Evolutionary conservation across 2,888 invertebrate genomes (phyloP).

Genomic region (Luffia ferchaultella): DNA sequence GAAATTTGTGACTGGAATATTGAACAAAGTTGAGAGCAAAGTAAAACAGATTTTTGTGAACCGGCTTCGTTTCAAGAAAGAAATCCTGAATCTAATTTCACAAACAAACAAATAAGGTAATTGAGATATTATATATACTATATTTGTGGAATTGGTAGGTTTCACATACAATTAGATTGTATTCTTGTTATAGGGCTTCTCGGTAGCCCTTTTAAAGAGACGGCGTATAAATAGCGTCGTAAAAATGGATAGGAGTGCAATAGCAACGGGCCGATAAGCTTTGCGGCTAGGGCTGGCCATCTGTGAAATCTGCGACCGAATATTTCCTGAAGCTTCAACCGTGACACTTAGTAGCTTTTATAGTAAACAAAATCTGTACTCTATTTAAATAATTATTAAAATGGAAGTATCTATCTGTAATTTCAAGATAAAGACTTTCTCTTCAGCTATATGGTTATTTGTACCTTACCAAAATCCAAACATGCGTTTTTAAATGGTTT

Average conservation of each 20-base stretch:
- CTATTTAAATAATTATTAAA: neutral
- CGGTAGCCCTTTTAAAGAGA: neutral
- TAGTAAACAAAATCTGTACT: neutral
- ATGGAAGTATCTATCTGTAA: neutral
- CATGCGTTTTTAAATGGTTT: no score
- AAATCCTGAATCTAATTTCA: neutral
- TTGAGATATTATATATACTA: neutral
- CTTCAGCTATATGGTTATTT: neutral
- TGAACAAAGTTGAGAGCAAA: no score
- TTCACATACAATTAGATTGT: neutral
- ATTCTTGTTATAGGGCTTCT: neutral
- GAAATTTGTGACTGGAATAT: no score
- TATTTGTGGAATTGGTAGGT: neutral
- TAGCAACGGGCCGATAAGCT: neutral
- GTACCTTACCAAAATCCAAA: no score
- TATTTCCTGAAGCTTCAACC: neutral
- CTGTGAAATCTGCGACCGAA: neutral
- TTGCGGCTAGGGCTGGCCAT: neutral
- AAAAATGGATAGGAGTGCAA: neutral
- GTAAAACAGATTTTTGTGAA: neutral
- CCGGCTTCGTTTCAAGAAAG: neutral
- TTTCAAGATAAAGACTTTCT: no score
- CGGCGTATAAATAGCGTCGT: neutral
- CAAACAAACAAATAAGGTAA: neutral
- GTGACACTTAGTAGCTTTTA: neutral